These are phyloP conservation scores for Balearica regulorum DNA, from an alignment of 2,797 vertebrate genomes.

Conservation along the genomic window DNA sequence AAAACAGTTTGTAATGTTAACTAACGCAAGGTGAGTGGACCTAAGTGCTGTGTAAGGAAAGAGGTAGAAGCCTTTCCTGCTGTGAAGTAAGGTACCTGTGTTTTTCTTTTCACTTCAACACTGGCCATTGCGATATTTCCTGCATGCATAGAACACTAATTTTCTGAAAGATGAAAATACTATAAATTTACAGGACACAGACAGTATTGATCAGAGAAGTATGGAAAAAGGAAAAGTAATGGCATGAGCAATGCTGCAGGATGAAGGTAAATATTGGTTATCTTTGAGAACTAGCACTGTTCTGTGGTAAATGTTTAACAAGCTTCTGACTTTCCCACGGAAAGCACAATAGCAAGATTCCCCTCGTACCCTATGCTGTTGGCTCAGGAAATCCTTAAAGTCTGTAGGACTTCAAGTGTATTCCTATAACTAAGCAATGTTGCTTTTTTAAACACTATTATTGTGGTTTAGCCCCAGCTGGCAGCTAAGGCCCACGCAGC, in stretches of 20 bases:
- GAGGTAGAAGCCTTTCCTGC: not conserved
- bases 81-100: fast-evolving
- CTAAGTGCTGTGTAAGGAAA: not conserved
- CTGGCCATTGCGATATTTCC: not conserved
- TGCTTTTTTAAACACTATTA: not conserved
- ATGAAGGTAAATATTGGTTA: not conserved
- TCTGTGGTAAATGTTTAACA: not conserved
- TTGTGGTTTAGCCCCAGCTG: too few relatives aligned
- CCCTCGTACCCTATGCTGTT: fast-evolving
- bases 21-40: not conserved
- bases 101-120: not conserved
- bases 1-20: not conserved
- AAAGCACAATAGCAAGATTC: not conserved
- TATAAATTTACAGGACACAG: not conserved
- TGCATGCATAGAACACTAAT: not conserved
- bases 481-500: too few relatives aligned
- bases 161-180: not conserved
- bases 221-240: not conserved
- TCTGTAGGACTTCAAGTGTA: not conserved
- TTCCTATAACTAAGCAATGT: not conserved
- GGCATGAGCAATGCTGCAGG: fast-evolving
- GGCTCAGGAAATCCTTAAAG: not conserved
- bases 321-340: not conserved
- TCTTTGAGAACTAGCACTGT: not conserved
- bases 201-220: not conserved